Evolutionary conservation across 2,888 invertebrate species (phyloP), one percentile per base, ranked within the genome.

Genomic region (Zeuzera pyrina): DNA sequence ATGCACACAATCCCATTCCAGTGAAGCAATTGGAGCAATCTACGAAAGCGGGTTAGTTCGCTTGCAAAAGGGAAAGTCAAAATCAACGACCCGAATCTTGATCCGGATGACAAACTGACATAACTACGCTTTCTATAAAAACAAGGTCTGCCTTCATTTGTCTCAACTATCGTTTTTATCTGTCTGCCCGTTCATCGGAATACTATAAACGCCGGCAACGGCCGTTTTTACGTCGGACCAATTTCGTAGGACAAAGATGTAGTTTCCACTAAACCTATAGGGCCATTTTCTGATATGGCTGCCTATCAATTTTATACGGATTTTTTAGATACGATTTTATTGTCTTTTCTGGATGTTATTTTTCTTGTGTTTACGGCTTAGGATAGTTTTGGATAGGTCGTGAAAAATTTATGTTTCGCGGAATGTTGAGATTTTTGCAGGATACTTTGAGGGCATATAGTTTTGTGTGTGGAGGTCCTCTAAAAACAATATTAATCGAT

Each of bases 191-290:
- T 43, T 50, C 50, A 54, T 49, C 42, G 47, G 38, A 54, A 46
- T 38, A 42, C 47, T 47, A 52, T 57, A 57, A 52, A 52, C 33
- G 35, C 31, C n/a, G 41, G 41, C 45, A 49, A 47, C 47, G 36
- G 39, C 38, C 39, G 41, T 50, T 57, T 57, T 57, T 54, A 52
- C 38, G 51, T 38, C 43, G 35, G 39, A 33, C 40, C 53, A 48
- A 47, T 47, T 42, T 41, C 31, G 32, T 29, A 31, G 34, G 27
- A 36, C 29, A 29, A 30, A 33, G 16, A 15, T 21, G 13, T 24
- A 13, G 15, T 23, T 30, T 24, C 12, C 22, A 10, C 10, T 24
- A 29, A 29, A 23, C 24, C 29, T 12, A 24, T 25, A 5, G 16
- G 12, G 24, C 12, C 22, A 8, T 19, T 22, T 26, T 27, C 10